phyloP scores from a whole-genome alignment of 2,797 vertebrate genomes.

The Malurus leucopterus region DNA sequence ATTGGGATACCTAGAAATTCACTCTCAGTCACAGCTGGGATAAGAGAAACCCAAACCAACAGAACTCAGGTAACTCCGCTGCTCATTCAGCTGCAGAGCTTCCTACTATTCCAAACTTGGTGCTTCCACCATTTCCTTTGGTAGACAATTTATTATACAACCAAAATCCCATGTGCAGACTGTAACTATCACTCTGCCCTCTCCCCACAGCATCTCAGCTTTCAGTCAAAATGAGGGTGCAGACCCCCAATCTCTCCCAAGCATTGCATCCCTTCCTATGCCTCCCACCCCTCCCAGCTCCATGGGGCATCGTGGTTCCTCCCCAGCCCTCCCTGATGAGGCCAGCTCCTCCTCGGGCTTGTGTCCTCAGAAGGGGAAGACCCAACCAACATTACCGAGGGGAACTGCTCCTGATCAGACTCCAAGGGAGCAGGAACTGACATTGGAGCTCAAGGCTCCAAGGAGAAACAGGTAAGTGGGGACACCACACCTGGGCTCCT shows the following conservation, averaged over 20 bases:
- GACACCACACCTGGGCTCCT: not conserved
- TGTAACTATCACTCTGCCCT: not conserved
- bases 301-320: not conserved
- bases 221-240: not conserved
- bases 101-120: not conserved
- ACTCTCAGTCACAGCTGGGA: not conserved
- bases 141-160: not conserved
- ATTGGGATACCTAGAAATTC: not conserved
- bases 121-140: not conserved
- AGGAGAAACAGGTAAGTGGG: fast-evolving
- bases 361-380: not conserved
- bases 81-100: not conserved
- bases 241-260: not conserved
- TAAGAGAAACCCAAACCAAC: not conserved
- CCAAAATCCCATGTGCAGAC: fast-evolving
- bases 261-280: fast-evolving
- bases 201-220: not conserved
- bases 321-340: not conserved
- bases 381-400: fast-evolving
- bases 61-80: not conserved
- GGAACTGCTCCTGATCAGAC: not conserved
- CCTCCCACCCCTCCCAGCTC: not conserved
- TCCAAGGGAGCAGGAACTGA: fast-evolving
- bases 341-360: not conserved
- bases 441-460: too few relatives aligned